phyloP scores from a whole-genome alignment of 2,113 vertebrate genomes.

The Erythrocebus patas region DNA sequence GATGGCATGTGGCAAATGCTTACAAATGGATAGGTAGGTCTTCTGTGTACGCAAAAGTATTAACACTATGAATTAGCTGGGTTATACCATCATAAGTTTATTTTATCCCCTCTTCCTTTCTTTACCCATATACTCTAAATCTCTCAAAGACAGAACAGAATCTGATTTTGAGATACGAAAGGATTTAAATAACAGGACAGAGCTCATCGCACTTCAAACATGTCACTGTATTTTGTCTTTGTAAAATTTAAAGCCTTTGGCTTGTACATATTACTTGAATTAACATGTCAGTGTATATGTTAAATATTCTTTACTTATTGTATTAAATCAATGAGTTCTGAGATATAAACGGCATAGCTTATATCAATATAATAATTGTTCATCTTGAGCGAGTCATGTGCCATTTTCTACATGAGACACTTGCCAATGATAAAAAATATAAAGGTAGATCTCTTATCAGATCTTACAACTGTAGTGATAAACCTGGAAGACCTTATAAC shows the following conservation, averaged over 20 bases:
- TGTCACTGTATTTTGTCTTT: background rate
- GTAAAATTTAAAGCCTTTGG: conserved; percentile 22
- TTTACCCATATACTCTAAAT: background rate
- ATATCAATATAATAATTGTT: background rate
- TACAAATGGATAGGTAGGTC: background rate
- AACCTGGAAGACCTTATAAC: background rate
- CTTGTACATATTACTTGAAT: background rate
- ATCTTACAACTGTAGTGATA: background rate
- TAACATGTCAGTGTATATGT: background rate
- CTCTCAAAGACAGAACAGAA: background rate
- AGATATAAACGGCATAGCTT: background rate
- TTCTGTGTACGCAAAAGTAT: background rate
- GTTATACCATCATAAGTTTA: background rate
- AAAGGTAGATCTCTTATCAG: background rate
- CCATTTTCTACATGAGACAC: conserved; percentile 21
- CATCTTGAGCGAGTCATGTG: background rate
- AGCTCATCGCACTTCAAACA: background rate
- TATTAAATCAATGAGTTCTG: background rate
- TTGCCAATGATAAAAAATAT: background rate
- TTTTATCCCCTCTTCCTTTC: background rate
- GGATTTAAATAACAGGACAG: background rate
- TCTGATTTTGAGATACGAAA: background rate
- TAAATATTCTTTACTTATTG: background rate
- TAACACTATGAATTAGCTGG: conserved; percentile 29
- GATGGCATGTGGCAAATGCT: background rate